Evolutionary conservation across 2,888 invertebrate species (phyloP).

Genomic region (Andrena fulva): DNA sequence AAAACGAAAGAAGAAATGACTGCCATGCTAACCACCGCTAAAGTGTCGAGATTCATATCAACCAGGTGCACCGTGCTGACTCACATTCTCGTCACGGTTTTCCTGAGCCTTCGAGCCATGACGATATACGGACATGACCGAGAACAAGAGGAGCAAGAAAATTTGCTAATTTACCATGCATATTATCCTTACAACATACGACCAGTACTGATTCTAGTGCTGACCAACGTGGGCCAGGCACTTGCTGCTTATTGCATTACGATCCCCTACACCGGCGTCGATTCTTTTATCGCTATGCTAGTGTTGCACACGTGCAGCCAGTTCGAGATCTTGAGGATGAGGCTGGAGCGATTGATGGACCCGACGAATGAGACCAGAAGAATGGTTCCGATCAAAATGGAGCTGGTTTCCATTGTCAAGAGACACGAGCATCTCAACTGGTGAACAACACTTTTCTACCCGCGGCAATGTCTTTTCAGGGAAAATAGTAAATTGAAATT

Average conservation of each 20-base stretch:
- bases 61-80: slow-evolving; percentile 59
- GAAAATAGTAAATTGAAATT: no score
- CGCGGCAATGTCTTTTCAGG: no score
- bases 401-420: slow-evolving; percentile 52
- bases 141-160: neutral
- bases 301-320: slow-evolving; percentile 66
- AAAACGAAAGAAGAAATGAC: slow-evolving; percentile 22
- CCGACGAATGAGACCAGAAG: neutral
- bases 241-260: slow-evolving; percentile 40
- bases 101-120: slow-evolving; percentile 17
- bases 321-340: slow-evolving; percentile 44
- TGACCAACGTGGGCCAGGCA: slow-evolving; percentile 50
- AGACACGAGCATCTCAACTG: slow-evolving; percentile 62
- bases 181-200: slow-evolving; percentile 59
- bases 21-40: slow-evolving; percentile 46
- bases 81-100: slow-evolving; percentile 50
- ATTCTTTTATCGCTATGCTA: slow-evolving; percentile 68
- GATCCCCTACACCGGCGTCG: slow-evolving; percentile 57
- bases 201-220: slow-evolving; percentile 16
- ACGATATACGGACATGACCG: slow-evolving; percentile 16
- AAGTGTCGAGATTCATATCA: slow-evolving; percentile 29
- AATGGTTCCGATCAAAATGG: slow-evolving; percentile 1
- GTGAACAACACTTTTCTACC: slow-evolving; percentile 19
- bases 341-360: slow-evolving; percentile 29
- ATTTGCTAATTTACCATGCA: slow-evolving; percentile 37